Percentiles rank a stretch among this genome's conserved stretches.
These are phyloP conservation scores for Microcebus griseorufus DNA, from an alignment of 2,113 vertebrate genomes.

Conservation along the genomic window DNA sequence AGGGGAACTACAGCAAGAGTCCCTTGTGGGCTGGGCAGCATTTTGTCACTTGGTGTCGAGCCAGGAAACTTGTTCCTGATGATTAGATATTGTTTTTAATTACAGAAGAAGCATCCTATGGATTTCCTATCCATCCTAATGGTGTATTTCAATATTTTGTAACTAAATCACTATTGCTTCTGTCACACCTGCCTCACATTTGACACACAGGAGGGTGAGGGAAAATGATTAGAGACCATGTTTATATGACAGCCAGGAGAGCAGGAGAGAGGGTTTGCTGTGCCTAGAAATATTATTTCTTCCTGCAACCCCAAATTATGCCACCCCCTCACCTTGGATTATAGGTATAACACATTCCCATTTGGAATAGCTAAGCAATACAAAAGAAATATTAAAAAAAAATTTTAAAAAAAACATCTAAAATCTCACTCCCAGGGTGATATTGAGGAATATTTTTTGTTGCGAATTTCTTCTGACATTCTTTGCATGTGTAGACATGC, in stretches of 20 bases:
- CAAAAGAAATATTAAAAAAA: neutral
- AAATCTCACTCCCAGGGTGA: neutral
- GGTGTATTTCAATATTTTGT: slow-evolving; percentile 33
- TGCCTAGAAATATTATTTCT: neutral
- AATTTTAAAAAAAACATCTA: neutral
- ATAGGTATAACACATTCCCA: neutral
- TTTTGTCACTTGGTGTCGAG: neutral
- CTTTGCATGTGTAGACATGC: neutral
- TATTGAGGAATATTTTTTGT: neutral
- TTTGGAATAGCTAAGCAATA: neutral
- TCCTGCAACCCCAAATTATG: neutral
- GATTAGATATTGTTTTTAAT: slow-evolving; percentile 62
- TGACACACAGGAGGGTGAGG: neutral
- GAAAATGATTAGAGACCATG: slow-evolving; percentile 3
- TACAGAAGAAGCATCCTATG: slow-evolving; percentile 37
- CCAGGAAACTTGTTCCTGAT: slow-evolving; percentile 24
- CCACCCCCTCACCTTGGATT: neutral
- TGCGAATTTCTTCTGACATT: neutral
- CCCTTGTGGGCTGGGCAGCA: neutral
- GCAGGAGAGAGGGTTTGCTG: neutral
- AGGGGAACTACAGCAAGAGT: neutral
- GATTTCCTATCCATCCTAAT: slow-evolving; percentile 57
- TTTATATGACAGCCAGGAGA: neutral
- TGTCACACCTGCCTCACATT: neutral
- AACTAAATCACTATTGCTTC: slow-evolving; percentile 11